phyloP scores from a whole-genome alignment of 2,113 vertebrate species.

The Eptatretus burgeri region DNA sequence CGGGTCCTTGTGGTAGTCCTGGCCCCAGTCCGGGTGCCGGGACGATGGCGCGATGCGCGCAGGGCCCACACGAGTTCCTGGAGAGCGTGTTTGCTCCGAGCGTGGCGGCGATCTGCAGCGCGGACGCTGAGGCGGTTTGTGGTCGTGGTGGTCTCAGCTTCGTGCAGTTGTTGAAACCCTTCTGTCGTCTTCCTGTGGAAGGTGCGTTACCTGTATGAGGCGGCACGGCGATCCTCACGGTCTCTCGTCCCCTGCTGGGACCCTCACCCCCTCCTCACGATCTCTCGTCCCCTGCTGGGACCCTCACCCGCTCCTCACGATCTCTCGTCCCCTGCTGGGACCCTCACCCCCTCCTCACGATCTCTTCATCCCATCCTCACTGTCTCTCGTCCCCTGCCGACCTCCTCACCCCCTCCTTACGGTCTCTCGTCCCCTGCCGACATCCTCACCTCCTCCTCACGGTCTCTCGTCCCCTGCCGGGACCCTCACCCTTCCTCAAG shows the following conservation, averaged over 20 bases:
- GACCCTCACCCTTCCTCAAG: neutral
- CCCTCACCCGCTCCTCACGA: neutral
- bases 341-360: neutral
- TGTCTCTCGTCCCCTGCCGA: neutral
- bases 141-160: slow-evolving; percentile 68
- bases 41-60: slow-evolving; percentile 64
- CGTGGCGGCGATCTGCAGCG: slow-evolving; percentile 71
- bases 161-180: slow-evolving; percentile 60
- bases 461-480: neutral
- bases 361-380: neutral
- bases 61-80: slow-evolving; percentile 80
- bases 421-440: neutral
- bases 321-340: neutral
- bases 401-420: neutral
- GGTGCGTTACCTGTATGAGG: slow-evolving; percentile 24
- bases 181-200: slow-evolving; percentile 77
- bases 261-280: neutral
- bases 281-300: neutral
- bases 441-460: neutral
- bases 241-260: neutral
- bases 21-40: neutral
- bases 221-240: neutral
- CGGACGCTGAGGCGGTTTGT: slow-evolving; percentile 51
- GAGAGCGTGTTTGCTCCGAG: slow-evolving; percentile 83
- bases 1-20: too few species aligned